Evolutionary conservation across 2,888 invertebrate species (phyloP), one percentile per base, ranked within the genome.

Genomic region (Heterodera filipjevi): DNA sequence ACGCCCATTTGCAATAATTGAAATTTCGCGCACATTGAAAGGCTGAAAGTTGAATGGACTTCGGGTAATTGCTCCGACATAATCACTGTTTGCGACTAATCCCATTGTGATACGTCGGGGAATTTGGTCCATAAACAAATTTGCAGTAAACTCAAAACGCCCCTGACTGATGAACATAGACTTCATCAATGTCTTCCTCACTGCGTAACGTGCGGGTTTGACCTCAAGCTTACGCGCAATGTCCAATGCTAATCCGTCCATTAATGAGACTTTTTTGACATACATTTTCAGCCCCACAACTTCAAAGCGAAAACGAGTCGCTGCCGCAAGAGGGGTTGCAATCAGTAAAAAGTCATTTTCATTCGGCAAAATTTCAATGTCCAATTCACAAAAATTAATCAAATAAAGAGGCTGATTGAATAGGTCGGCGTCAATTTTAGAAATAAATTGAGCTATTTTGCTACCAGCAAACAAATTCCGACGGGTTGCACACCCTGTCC

Each of bases 161-260:
- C 71, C 77, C 30, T 32, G 71, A 32, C 71, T 71, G 30, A 77
- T 77, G 27, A 71, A 77, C 30, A 77, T 30, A 8, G 71, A 49
- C n/a, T 77, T 77, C 44, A 77, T 66, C 77, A 77, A 27, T 22
- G 77, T 77, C 14, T 77, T 77, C 0, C 77, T 16, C 27, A 77
- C 39, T 22, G 77, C 71, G 32, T 77, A 77, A 22, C 71, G 32
- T 30, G 77, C 77, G 12, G 77, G 77, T 22, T 66, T 70, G 2
- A 30, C 16, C 8, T 77, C 77, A 3, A 77, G 22, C 16, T 39
- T 77, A 19, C 71, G 39, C 16, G 66, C 71, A 77, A 77, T 77
- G 33, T 77, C 77, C 10, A 77, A 27, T n/a, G 77, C 64, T 8
- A 77, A 39, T 22, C 77, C 71, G 35, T 77, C 77, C 66, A 77